These are phyloP conservation scores for Rotaria macrura DNA, from an alignment of 2,888 invertebrate genomes.

Conservation along the genomic window DNA sequence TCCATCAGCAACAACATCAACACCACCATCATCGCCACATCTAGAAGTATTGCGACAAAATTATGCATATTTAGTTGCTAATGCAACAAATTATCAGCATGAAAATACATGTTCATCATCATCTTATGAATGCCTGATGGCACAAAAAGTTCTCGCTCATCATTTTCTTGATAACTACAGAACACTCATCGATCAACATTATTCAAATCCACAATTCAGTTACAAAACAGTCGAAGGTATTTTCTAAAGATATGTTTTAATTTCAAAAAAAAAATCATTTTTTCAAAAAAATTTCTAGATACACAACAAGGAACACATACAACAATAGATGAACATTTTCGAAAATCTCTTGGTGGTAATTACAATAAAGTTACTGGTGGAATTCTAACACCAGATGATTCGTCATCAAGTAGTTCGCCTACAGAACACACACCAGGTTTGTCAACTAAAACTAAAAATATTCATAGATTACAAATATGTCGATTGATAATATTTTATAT, in stretches of 20 bases:
- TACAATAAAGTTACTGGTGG: neutral
- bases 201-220: neutral
- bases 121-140: neutral
- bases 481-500: neutral
- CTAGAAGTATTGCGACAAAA: neutral
- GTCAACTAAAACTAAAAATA: too few species aligned
- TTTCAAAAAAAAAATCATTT: neutral
- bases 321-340: constrained; percentile 19
- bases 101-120: neutral
- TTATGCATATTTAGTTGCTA: neutral
- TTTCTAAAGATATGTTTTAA: neutral
- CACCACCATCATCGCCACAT: neutral
- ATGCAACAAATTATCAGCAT: neutral
- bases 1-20: neutral
- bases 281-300: neutral
- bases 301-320: neutral
- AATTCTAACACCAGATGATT: neutral
- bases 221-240: neutral
- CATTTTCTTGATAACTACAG: neutral
- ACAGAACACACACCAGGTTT: neutral
- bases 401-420: neutral
- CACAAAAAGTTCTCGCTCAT: constrained; percentile 1
- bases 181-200: neutral
- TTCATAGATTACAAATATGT: neutral
- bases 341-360: neutral